Percentiles rank a stretch among this genome's conserved stretches.
These are phyloP conservation scores for Dipodomys stephensi DNA, from an alignment of 2,113 vertebrate genomes.

Conservation along the genomic window DNA sequence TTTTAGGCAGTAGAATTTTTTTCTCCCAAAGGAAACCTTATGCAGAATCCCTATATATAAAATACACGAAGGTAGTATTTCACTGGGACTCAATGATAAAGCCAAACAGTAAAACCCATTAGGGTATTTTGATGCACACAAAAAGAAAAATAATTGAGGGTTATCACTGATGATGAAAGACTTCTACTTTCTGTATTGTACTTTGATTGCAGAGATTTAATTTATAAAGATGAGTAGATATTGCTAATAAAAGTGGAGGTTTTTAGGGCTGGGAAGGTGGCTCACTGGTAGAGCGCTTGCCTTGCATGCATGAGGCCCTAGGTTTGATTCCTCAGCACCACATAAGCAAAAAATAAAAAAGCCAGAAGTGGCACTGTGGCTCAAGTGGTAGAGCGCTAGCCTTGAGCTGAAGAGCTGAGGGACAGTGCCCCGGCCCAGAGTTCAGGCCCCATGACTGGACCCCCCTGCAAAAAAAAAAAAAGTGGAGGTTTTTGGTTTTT, in stretches of 20 bases:
- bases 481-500: no score
- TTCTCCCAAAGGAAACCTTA: constrained; percentile 14
- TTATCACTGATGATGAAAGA: background rate
- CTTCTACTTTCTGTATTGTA: constrained; percentile 12
- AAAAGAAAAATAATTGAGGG: constrained; percentile 12
- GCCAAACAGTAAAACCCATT: constrained; percentile 37
- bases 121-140: background rate
- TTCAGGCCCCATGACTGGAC: no score
- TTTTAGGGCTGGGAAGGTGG: no score
- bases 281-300: no score
- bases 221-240: constrained; percentile 37
- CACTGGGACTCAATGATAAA: constrained; percentile 32
- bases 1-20: constrained; percentile 44
- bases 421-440: no score
- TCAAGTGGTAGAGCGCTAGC: no score
- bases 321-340: no score
- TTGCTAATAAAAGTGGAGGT: constrained; percentile 7
- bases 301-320: no score
- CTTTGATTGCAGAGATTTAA: background rate
- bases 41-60: constrained; percentile 8
- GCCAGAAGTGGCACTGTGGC: no score
- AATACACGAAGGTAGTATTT: constrained; percentile 24
- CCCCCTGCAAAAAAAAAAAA: no score
- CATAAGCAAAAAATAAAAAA: no score
- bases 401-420: no score